Evolutionary conservation across 2,888 invertebrate genomes (phyloP).

Genomic region (Podabrus alpinus): DNA sequence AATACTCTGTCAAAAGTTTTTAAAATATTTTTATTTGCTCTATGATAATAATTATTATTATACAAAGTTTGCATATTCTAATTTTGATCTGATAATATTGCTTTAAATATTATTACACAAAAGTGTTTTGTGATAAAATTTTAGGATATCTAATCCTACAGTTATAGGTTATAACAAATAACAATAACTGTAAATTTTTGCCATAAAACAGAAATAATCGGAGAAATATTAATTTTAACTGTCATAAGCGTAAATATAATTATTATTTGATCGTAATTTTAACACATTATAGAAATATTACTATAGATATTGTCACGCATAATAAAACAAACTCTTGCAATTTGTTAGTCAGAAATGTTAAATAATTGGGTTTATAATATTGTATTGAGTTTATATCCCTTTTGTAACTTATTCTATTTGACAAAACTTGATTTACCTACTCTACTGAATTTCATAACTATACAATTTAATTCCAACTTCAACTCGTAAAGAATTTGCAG

Average conservation of each 20-base stretch:
- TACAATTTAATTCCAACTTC: neutral
- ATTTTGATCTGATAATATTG: too few species aligned
- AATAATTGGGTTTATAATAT: neutral
- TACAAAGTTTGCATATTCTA: too few species aligned
- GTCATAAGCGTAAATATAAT: neutral
- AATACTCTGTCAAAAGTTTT: too few species aligned
- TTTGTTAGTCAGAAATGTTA: neutral
- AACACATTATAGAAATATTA: neutral
- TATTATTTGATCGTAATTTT: neutral
- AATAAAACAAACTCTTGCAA: neutral
- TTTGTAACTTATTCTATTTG: neutral
- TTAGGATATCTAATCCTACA: too few species aligned
- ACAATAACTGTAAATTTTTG: too few species aligned
- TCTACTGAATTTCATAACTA: neutral
- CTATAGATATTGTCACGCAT: neutral
- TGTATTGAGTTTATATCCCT: neutral
- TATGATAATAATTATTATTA: too few species aligned
- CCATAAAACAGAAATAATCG: neutral
- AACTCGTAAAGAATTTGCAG: neutral
- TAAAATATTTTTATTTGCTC: too few species aligned
- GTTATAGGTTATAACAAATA: too few species aligned
- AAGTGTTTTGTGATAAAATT: too few species aligned
- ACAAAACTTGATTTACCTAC: neutral
- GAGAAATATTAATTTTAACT: neutral
- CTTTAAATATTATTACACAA: too few species aligned